Evolutionary conservation across 1,140 invertebrate species (phyloP), one percentile per base, ranked within the genome.

Genomic region (Chironomus striatipennis): DNA sequence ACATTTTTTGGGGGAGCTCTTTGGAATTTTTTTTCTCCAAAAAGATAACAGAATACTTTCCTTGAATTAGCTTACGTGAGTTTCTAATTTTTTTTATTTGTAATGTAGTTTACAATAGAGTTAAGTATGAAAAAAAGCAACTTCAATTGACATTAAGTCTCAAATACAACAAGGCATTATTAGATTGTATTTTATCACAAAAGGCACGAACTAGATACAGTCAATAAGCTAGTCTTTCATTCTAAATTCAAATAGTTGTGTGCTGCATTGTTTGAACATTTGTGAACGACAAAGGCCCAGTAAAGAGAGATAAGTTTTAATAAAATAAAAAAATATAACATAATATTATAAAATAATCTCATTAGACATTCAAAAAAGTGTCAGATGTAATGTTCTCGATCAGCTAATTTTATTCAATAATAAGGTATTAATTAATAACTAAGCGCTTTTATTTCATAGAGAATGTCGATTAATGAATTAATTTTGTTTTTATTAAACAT

Each of bases 181-280:
- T 9, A 70, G 65, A 70, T 18, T 70, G 18, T 70, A 12, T 20
- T 57, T 57, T 67, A 70, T 70, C 65, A 70, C 18, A 70, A 70
- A 70, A 18, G 18, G 65, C 65, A 70, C 65, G 65, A 70, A 70
- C 65, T 70, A 70, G 17, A 18, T 70, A 70, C 10, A 21, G n/a
- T 70, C 65, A 70, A 70, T 70, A 70, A 21, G 18, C 65, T 70
- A n/a, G 65, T 21, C 65, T 70, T 20, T 70, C 20, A 70, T 70
- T 70, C 17, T 70, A 18, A 20, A 21, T 17, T 21, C 20, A 20
- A 18, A 34, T 5, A 34, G 24, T 34, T 34, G 1, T 7, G 7
- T 70, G 20, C 20, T 70, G 65, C 18, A 70, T 70, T 70, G 17
- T 70, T 70, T 70, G 65, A 70, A 17, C 47, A 57, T 57, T 57